These are phyloP conservation scores for Puffinus mauretanicus DNA, from an alignment of 2,113 vertebrate genomes.

Conservation along the genomic window DNA sequence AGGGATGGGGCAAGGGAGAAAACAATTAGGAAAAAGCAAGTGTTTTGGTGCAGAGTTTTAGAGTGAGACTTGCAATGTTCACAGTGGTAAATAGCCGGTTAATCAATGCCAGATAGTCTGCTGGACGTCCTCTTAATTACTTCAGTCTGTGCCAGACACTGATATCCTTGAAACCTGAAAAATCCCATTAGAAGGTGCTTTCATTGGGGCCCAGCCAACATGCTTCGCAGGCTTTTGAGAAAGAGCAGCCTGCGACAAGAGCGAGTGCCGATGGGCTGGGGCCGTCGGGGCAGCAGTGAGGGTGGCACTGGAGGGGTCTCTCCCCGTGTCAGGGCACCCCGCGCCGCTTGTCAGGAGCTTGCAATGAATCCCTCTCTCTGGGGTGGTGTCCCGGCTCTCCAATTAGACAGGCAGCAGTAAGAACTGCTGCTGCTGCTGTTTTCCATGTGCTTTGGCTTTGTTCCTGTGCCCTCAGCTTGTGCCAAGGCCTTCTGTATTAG, in stretches of 20 bases:
- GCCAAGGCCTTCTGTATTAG: conserved; percentile 36
- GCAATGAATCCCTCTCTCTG: neutral
- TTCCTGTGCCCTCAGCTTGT: conserved; percentile 43
- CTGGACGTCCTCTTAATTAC: conserved; percentile 26
- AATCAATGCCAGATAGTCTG: conserved; percentile 31
- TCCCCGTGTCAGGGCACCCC: neutral
- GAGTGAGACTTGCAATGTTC: neutral
- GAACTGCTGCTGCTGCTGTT: conserved; percentile 26
- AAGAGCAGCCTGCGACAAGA: neutral
- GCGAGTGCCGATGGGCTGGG: accelerated
- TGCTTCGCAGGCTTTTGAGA: neutral
- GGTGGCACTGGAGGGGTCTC: neutral
- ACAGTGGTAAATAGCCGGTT: neutral
- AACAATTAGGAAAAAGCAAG: neutral
- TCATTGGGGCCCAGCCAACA: conserved; percentile 17
- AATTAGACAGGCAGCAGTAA: neutral
- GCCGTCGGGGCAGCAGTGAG: neutral
- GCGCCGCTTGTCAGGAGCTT: neutral
- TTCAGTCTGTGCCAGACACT: conserved; percentile 46
- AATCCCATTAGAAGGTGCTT: conserved; percentile 58
- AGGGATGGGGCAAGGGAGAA: neutral
- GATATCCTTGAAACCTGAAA: conserved; percentile 56
- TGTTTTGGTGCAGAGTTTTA: neutral
- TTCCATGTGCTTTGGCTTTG: conserved; percentile 49
- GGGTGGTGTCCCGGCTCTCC: neutral